Conservation (phyloP, 1,140 invertebrate species). For the Pristionchus pacificus region DNA sequence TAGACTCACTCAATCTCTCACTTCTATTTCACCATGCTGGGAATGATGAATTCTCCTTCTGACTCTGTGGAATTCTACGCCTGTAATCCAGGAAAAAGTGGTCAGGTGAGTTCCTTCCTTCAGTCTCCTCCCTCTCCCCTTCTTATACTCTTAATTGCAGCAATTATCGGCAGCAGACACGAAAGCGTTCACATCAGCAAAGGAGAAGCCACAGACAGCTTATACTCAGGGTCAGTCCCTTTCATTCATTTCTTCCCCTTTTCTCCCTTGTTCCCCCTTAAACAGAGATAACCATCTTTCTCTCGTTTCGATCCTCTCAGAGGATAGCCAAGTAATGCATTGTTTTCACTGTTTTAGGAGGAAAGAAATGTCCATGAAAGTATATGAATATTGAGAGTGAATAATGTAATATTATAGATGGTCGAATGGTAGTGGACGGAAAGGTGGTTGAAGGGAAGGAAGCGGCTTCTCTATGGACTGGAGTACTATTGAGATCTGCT, state of each 20-base stretch:
- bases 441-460: not conserved
- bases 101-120: not conserved
- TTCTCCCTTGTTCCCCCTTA: too few species aligned
- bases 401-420: not conserved
- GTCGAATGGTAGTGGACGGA: not conserved
- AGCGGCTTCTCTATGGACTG: not conserved
- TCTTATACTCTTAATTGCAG: not conserved
- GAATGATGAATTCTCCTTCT: slow-evolving; percentile 14
- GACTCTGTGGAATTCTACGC: slow-evolving; percentile 13
- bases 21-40: not conserved
- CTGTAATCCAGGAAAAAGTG: not conserved
- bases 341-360: not conserved
- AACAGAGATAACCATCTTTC: not conserved
- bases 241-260: not conserved
- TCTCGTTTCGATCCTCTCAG: not conserved
- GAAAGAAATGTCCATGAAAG: not conserved
- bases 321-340: not conserved
- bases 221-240: slow-evolving; percentile 11
- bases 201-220: not conserved
- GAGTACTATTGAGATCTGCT: not conserved
- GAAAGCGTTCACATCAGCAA: slow-evolving; percentile 7
- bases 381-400: not conserved
- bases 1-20: not conserved
- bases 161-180: slow-evolving; percentile 1
- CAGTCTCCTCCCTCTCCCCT: too few species aligned